A percentile compares a stretch with the other conserved stretches of the same genome.
Conservation (phyloP, 1,140 invertebrate species). For the Halesus radiatus region DNA sequence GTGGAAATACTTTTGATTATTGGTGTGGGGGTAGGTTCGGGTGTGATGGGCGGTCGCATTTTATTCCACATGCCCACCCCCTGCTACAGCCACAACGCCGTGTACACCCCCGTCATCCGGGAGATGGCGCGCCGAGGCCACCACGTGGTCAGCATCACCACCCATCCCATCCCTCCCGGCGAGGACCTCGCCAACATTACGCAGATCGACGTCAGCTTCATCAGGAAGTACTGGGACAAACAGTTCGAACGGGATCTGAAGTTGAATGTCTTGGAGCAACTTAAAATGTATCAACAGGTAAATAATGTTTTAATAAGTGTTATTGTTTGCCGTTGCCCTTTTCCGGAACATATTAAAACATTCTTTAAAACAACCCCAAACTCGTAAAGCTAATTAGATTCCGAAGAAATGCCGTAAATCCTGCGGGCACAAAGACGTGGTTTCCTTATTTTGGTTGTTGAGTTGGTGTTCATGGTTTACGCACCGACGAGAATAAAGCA, state of each 20-base stretch:
- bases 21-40: not conserved
- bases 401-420: not conserved
- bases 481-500: no score
- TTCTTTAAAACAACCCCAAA: not conserved
- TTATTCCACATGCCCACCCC: slow-evolving; percentile 62
- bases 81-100: slow-evolving; percentile 67
- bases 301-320: not conserved
- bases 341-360: not conserved
- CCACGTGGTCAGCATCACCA: slow-evolving; percentile 64
- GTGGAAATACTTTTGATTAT: no score
- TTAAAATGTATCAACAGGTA: not conserved
- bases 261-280: not conserved
- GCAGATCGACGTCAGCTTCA: slow-evolving; percentile 40
- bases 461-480: no score
- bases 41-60: slow-evolving; percentile 62
- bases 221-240: slow-evolving; percentile 4
- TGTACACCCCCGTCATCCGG: slow-evolving; percentile 61
- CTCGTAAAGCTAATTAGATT: not conserved
- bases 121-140: slow-evolving; percentile 63
- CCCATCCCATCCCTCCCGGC: slow-evolving; percentile 58
- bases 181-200: slow-evolving; percentile 27
- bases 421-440: no score
- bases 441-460: no score
- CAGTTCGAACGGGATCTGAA: slow-evolving; percentile 10
- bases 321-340: not conserved